Base-by-base conservation (phyloP, 2,888 invertebrate genomes). In the Lycocerus yunnanus region DNA sequence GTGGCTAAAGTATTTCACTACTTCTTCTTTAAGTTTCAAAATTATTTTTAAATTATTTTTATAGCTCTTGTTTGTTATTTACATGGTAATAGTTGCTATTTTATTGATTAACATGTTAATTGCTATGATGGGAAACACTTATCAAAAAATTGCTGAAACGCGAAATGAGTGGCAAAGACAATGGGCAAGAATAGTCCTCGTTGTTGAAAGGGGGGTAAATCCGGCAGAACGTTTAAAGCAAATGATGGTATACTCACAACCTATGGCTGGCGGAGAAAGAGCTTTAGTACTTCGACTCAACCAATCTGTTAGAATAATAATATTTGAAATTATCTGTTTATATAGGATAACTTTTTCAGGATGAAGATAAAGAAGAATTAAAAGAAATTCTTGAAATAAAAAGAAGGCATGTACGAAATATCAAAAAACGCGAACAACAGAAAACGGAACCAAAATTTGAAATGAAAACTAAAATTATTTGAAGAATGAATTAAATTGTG, bases 41-140 rank as follows among this genome's bases (percentile, higher is more conserved):
- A 18, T 15, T 18, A 59, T 15, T 18, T n/a, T 15, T 63, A n/a
- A 66, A 63, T 77, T 71, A 72, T 87, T 87, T 8, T 88, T 94
- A 94, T 88, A 95, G 14, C 89, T 98, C 13, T 27, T 43, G 11
- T 99, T 99, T 88, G 94, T 98, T n/a, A 90, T 98, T 43, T 99
- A 97, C 88, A 99, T 99, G 97, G 95, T 95, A 72, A 95, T 98
- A 85, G 99, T 98, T 15, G 97, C 97, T 0, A 94, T 99, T 75
- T 89, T 99, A 27, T 89, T 99, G 73, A 96, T 99, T 68, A 99
- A 99, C 90, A 97, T 99, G 97, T 90, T 99, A 87, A 99, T 99
- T 84, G 98, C 98, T 78, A 99, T 99, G 98, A 99, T 99, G 99
- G 99, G 98, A 0, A 98, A 98, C 87, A 99, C 99, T 3, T 99